These are phyloP conservation scores for Glaucopsyche alexis DNA, from an alignment of 2,888 invertebrate species.

Conservation along the genomic window DNA sequence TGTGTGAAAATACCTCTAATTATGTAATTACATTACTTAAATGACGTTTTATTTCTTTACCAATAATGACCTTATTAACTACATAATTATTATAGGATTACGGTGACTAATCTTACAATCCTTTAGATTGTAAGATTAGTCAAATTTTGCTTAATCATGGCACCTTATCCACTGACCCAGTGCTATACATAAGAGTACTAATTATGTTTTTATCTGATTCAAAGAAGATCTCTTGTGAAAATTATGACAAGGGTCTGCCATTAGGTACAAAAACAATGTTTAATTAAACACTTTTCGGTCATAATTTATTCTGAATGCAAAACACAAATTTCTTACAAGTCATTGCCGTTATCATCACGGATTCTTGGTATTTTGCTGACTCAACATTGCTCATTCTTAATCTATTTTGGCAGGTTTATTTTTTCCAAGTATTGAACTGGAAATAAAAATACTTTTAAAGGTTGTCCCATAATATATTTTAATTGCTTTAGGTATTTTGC, in stretches of 20 bases:
- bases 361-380: constrained; percentile 16
- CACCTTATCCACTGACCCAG: neutral
- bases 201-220: constrained; percentile 3
- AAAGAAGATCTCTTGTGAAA: neutral
- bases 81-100: too few species aligned
- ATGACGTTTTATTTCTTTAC: too few species aligned
- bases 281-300: constrained; percentile 18
- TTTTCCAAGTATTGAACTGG: neutral
- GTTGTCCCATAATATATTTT: neutral
- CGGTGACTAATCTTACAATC: too few species aligned
- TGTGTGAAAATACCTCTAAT: too few species aligned
- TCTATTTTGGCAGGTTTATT: constrained; percentile 6
- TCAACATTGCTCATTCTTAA: constrained; percentile 11
- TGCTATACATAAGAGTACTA: neutral
- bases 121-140: neutral
- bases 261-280: constrained; percentile 16
- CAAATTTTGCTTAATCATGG: neutral
- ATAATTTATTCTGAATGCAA: constrained; percentile 19
- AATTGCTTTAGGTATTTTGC: neutral
- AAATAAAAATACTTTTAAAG: neutral
- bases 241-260: constrained; percentile 12
- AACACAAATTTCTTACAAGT: neutral
- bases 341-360: constrained; percentile 23
- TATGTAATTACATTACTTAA: too few species aligned
- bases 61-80: too few species aligned